Evolutionary conservation across 2,113 vertebrate species (phyloP).

Genomic region (Vimba vimba): DNA sequence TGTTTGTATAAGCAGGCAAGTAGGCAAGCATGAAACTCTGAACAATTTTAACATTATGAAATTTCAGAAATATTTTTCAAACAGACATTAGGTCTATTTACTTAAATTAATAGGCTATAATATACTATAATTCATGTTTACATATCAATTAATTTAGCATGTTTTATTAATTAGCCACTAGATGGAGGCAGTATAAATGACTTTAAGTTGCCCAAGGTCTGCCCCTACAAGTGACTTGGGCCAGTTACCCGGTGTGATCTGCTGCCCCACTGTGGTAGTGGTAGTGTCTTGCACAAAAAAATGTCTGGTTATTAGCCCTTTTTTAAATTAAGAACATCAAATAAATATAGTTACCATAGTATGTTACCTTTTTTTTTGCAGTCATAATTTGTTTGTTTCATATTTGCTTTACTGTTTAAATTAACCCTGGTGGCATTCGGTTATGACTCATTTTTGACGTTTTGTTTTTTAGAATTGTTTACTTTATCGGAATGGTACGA

Average conservation of each 20-base stretch:
- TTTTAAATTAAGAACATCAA: background rate
- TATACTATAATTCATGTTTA: background rate
- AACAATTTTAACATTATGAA: background rate
- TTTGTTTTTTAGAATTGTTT: no score
- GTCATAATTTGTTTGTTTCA: background rate
- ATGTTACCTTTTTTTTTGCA: no score
- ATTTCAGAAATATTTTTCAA: background rate
- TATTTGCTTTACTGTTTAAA: background rate
- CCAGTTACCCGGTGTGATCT: background rate
- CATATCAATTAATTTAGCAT: background rate
- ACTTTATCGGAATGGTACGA: no score
- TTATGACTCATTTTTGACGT: no score
- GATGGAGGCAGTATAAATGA: conserved; percentile 42
- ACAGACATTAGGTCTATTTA: background rate
- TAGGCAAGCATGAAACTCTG: no score
- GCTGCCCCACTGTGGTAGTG: conserved; percentile 20
- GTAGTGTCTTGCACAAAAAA: background rate
- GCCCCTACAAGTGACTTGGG: background rate
- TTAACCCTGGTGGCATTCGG: background rate
- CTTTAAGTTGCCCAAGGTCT: background rate
- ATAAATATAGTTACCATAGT: no score
- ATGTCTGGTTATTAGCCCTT: background rate
- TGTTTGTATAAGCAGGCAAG: background rate
- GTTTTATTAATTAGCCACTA: conserved; percentile 27
- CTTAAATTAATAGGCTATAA: background rate